Evolutionary conservation across 2,113 vertebrate genomes (phyloP).

Genomic region (Hippocampus barbouri): DNA sequence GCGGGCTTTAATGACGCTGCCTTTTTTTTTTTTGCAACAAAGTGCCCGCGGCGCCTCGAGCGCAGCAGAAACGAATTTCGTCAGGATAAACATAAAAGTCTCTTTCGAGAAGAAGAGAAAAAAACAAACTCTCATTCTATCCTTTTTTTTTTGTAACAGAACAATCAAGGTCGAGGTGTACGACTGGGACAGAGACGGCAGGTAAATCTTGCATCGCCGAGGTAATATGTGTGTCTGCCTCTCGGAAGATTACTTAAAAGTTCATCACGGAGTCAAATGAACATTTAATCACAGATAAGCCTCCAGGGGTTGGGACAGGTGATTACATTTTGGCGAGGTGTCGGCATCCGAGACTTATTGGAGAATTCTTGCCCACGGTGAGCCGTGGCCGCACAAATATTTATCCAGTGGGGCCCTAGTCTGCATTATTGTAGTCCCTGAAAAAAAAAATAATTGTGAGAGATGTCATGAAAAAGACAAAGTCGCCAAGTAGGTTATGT

Average conservation of each 20-base stretch:
- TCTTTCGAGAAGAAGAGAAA: not conserved
- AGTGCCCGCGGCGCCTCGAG: not conserved
- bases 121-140: not conserved
- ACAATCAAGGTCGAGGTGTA: slow-evolving; percentile 93
- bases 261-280: not conserved
- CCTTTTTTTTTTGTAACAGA: slow-evolving; percentile 60
- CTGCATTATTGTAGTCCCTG: too few relatives aligned
- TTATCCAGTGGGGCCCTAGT: not conserved
- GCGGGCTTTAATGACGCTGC: not conserved
- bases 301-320: not conserved
- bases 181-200: slow-evolving; percentile 92
- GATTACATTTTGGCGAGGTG: not conserved
- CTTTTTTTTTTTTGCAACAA: not conserved
- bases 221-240: not conserved
- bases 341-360: not conserved
- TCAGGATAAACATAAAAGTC: not conserved
- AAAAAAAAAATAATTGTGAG: too few relatives aligned
- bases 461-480: too few relatives aligned
- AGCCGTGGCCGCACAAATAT: not conserved
- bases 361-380: not conserved
- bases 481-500: too few relatives aligned
- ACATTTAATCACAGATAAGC: not conserved
- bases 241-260: not conserved
- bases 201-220: slow-evolving; percentile 65
- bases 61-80: not conserved